Percentiles rank a stretch among this genome's conserved stretches.
These are phyloP conservation scores for Phoenoteleia sp. DNA, from an alignment of 2,888 invertebrate genomes.

Conservation along the genomic window DNA sequence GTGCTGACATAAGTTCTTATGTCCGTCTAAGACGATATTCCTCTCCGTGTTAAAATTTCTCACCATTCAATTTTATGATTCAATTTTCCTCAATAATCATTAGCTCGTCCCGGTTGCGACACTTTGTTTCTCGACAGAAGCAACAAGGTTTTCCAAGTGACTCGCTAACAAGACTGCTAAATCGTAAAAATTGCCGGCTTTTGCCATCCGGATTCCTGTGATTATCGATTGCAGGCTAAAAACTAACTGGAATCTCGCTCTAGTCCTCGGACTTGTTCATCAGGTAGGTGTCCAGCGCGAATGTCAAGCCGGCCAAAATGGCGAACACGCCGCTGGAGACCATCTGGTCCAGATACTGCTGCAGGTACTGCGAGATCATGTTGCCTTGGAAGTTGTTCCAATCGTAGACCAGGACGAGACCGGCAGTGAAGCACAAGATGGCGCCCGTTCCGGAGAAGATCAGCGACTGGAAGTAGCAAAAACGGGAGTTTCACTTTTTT, in stretches of 20 bases:
- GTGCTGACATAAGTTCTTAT: no score
- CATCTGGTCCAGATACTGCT: constrained; percentile 89
- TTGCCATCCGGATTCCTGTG: no score
- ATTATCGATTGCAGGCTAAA: no score
- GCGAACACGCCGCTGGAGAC: constrained; percentile 90
- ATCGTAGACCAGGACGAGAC: constrained; percentile 88
- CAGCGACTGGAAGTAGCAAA: constrained; percentile 84
- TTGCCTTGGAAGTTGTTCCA: constrained; percentile 83
- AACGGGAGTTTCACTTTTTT: constrained; percentile 20
- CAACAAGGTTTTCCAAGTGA: no score
- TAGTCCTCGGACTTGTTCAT: constrained; percentile 83
- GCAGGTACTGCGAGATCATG: constrained; percentile 87
- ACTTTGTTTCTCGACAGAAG: no score
- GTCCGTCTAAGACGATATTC: no score
- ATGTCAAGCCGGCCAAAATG: constrained; percentile 88
- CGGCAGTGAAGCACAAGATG: constrained; percentile 89
- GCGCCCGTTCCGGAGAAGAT: constrained; percentile 89
- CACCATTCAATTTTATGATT: no score
- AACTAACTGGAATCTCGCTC: constrained; percentile 6
- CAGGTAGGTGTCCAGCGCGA: constrained; percentile 89
- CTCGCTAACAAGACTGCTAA: no score
- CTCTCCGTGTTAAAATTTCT: no score
- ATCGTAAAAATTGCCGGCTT: no score
- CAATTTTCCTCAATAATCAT: no score
- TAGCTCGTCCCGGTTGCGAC: no score